These are phyloP conservation scores for Tanytarsus gracilentus DNA, from an alignment of 2,888 invertebrate genomes.

Conservation along the genomic window DNA sequence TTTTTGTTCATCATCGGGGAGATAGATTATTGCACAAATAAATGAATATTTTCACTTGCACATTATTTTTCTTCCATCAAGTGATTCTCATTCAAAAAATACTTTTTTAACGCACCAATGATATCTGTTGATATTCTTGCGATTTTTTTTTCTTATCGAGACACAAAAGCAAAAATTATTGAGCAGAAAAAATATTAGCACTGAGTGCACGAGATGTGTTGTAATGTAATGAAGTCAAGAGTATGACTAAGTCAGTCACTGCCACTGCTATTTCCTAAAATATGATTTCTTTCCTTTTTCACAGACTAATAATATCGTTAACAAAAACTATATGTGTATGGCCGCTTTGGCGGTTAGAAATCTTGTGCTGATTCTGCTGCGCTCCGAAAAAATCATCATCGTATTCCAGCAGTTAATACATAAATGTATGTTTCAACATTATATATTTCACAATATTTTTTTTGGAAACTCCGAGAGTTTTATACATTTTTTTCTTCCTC, in stretches of 20 bases:
- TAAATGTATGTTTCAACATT: constrained; percentile 31
- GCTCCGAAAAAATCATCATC: constrained; percentile 28
- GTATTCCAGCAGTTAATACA: constrained; percentile 27
- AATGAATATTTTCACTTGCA: no score
- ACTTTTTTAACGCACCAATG: no score
- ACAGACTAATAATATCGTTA: constrained; percentile 28
- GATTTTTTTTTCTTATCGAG: no score
- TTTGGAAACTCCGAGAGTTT: constrained; percentile 29
- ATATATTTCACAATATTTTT: constrained; percentile 27
- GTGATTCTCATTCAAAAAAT: no score
- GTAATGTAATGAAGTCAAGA: constrained; percentile 30
- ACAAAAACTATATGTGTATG: constrained; percentile 32
- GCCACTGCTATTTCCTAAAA: constrained; percentile 22
- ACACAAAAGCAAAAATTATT: no score
- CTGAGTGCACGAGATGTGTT: constrained; percentile 30
- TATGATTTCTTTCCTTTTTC: constrained; percentile 18
- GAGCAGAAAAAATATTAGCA: background rate
- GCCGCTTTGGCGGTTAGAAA: constrained; percentile 37
- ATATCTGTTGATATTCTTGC: no score
- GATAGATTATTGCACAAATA: no score
- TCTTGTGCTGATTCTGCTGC: constrained; percentile 37
- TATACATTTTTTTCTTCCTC: constrained; percentile 30
- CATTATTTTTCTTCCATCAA: no score
- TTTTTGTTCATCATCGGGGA: no score
- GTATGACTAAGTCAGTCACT: constrained; percentile 27